Conservation (phyloP, 2,888 invertebrate genomes). For the Ferdinandea cuprea region DNA sequence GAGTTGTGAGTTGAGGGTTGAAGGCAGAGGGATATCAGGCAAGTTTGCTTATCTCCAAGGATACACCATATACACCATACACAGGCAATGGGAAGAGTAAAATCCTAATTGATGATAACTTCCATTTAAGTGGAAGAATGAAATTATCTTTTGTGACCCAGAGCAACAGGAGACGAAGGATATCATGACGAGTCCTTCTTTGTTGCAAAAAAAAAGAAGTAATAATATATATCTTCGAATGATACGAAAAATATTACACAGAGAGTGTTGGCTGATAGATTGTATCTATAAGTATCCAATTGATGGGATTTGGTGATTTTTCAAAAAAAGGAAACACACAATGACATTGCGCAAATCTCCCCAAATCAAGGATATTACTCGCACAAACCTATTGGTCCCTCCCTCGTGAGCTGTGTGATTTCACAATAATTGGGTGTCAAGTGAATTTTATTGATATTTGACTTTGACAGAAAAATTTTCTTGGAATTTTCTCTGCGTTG, state of each 20-base stretch:
- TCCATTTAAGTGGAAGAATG: slow-evolving; percentile 73
- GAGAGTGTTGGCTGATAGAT: slow-evolving; percentile 44
- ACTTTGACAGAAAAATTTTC: slow-evolving; percentile 70
- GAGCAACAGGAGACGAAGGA: slow-evolving; percentile 52
- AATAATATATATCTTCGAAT: slow-evolving; percentile 4
- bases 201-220: not conserved
- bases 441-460: slow-evolving; percentile 75
- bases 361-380: slow-evolving; percentile 6
- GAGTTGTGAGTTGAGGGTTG: too few relatives aligned
- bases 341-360: slow-evolving; percentile 40
- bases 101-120: slow-evolving; percentile 73
- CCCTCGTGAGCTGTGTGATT: slow-evolving; percentile 46
- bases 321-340: slow-evolving; percentile 37
- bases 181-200: slow-evolving; percentile 21
- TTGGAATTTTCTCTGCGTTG: slow-evolving; percentile 53
- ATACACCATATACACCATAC: slow-evolving; percentile 11
- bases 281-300: slow-evolving; percentile 61
- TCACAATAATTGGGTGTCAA: slow-evolving; percentile 74
- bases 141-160: slow-evolving; percentile 68
- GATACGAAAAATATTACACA: slow-evolving; percentile 40
- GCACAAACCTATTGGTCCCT: not conserved
- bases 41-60: slow-evolving; percentile 59
- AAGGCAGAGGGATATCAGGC: slow-evolving; percentile 60
- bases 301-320: slow-evolving; percentile 68
- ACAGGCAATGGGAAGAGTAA: not conserved